Evolutionary conservation across 2,888 invertebrate species (phyloP).

Genomic region (Podotricha telesiphe): DNA sequence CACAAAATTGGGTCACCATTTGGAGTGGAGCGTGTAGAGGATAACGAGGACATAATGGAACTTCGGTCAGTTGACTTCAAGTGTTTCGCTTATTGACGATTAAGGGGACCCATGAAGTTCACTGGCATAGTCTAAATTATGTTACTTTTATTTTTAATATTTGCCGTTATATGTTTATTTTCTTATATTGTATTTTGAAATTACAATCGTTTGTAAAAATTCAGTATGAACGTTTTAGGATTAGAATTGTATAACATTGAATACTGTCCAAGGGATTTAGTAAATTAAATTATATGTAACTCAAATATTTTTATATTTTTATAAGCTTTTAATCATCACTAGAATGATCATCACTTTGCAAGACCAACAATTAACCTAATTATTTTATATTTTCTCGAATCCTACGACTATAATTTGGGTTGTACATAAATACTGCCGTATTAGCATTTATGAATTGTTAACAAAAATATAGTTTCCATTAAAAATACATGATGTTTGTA

Average conservation of each 20-base stretch:
- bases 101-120: constrained; percentile 16
- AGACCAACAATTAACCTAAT: no score
- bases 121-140: constrained; percentile 13
- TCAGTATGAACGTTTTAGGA: background rate
- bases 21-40: constrained; percentile 18
- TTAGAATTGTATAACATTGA: background rate
- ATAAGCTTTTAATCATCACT: background rate
- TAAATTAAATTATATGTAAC: background rate
- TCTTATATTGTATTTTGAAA: background rate
- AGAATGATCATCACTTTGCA: no score
- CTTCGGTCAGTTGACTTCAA: constrained; percentile 22
- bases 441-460: background rate
- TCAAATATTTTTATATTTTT: background rate
- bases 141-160: constrained; percentile 4
- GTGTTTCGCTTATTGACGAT: constrained; percentile 24
- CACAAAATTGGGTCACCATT: constrained; percentile 23
- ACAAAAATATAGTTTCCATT: constrained; percentile 4
- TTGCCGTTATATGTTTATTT: background rate
- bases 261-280: background rate
- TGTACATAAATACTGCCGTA: background rate
- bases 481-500: constrained; percentile 17
- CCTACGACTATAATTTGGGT: background rate
- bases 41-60: constrained; percentile 26
- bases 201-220: background rate
- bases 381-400: no score